These are phyloP conservation scores for Anthrax anthrax DNA, from an alignment of 2,888 invertebrate species.

Conservation along the genomic window DNA sequence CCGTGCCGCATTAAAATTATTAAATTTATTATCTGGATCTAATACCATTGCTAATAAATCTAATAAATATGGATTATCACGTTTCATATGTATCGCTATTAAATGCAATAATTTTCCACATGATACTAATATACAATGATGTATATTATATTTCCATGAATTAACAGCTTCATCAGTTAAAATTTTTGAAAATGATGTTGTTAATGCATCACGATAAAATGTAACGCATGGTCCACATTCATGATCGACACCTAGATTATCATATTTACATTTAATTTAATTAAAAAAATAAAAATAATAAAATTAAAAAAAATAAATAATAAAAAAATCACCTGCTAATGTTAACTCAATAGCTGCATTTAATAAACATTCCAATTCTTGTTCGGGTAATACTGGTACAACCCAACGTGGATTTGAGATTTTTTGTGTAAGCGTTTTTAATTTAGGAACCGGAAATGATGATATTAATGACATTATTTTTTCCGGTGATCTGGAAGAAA, in stretches of 20 bases:
- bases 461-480: constrained; percentile 30
- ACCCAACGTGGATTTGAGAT: constrained; percentile 94
- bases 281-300: constrained; percentile 2
- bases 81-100: constrained; percentile 76
- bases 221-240: constrained; percentile 82
- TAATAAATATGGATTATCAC: constrained; percentile 83
- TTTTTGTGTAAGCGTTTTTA: constrained; percentile 85
- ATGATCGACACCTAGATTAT: constrained; percentile 68
- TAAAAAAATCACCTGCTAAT: constrained; percentile 49
- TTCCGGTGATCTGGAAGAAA: constrained; percentile 25
- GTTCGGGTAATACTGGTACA: constrained; percentile 91
- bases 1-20: constrained; percentile 31
- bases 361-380: constrained; percentile 83
- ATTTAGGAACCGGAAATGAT: constrained; percentile 70
- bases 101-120: constrained; percentile 84
- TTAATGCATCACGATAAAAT: constrained; percentile 88
- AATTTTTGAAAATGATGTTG: constrained; percentile 90
- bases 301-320: background rate
- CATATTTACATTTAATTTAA: constrained; percentile 1
- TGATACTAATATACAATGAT: constrained; percentile 86
- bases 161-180: constrained; percentile 94
- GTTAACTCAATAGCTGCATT: constrained; percentile 81
- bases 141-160: constrained; percentile 95
- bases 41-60: constrained; percentile 86
- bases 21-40: constrained; percentile 89